Percentiles rank a stretch among this genome's conserved stretches.
phyloP scores from a whole-genome alignment of 2,113 vertebrate species.

The Nerophis ophidion region DNA sequence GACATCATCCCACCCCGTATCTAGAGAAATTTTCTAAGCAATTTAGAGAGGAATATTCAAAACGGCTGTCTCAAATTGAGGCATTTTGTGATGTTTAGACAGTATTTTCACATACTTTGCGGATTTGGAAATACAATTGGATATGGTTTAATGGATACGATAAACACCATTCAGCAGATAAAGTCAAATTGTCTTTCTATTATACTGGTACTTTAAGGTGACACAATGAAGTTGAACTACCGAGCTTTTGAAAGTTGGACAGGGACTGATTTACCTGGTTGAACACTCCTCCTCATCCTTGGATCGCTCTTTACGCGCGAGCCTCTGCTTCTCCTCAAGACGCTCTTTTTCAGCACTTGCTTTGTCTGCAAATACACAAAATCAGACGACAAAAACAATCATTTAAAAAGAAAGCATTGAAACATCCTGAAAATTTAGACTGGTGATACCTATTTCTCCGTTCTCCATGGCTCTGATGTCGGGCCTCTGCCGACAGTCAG shows the following conservation, averaged over 20 bases:
- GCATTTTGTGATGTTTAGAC: too few relatives aligned
- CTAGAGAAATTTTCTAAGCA: too few relatives aligned
- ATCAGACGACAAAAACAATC: neutral
- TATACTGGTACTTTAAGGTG: too few relatives aligned
- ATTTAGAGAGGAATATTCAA: too few relatives aligned
- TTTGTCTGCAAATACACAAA: conserved; percentile 68
- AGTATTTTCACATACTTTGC: too few relatives aligned
- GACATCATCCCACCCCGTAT: too few relatives aligned
- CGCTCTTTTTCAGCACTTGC: conserved; percentile 95
- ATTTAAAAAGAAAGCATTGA: neutral
- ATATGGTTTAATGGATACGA: too few relatives aligned
- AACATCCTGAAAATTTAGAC: neutral
- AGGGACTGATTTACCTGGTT: conserved; percentile 77
- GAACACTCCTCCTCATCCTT: conserved; percentile 94
- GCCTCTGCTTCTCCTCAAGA: conserved; percentile 94
- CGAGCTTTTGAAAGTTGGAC: conserved; percentile 26
- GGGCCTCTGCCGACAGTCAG: conserved; percentile 89
- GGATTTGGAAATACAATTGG: too few relatives aligned
- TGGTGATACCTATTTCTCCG: conserved; percentile 83
- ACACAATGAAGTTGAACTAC: too few relatives aligned
- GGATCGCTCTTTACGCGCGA: conserved; percentile 83
- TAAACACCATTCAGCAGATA: too few relatives aligned
- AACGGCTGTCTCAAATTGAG: too few relatives aligned
- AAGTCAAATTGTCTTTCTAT: too few relatives aligned
- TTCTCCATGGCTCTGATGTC: conserved; percentile 96